phyloP scores from a whole-genome alignment of 2,113 vertebrate species.

The Oxygymnocypris stewartii region DNA sequence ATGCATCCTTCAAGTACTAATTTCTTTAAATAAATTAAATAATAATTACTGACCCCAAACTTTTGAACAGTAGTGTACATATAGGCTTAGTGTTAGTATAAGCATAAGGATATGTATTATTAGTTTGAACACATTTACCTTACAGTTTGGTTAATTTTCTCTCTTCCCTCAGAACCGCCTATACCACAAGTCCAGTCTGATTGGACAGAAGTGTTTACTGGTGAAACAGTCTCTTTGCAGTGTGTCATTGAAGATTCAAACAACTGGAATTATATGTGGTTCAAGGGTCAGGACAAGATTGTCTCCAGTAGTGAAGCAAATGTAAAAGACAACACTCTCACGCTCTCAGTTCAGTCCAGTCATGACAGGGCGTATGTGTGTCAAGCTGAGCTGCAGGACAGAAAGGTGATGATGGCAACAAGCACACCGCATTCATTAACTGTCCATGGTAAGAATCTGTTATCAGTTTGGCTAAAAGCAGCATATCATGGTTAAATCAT shows the following conservation, averaged over 20 bases:
- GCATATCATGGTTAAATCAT: not conserved
- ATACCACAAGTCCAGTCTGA: not conserved
- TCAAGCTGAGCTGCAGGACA: not conserved
- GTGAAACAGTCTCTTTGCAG: slow-evolving; percentile 8
- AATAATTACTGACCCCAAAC: too few relatives aligned
- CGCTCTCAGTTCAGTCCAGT: not conserved
- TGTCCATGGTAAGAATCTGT: not conserved
- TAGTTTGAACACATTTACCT: not conserved
- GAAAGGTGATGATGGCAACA: not conserved
- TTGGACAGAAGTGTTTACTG: not conserved
- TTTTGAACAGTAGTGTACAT: too few relatives aligned
- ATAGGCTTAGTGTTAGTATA: too few relatives aligned
- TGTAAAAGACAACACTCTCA: not conserved
- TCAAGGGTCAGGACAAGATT: not conserved
- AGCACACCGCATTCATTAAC: not conserved
- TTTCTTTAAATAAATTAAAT: too few relatives aligned
- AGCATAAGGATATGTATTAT: too few relatives aligned
- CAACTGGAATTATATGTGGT: not conserved
- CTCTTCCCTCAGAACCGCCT: not conserved
- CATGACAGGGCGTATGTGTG: not conserved
- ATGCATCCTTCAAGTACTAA: too few relatives aligned
- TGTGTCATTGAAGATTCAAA: not conserved
- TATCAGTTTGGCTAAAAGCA: not conserved
- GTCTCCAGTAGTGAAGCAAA: not conserved
- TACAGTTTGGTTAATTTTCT: not conserved